phyloP scores from a whole-genome alignment of 2,113 vertebrate species.

The Jacana jacana region DNA sequence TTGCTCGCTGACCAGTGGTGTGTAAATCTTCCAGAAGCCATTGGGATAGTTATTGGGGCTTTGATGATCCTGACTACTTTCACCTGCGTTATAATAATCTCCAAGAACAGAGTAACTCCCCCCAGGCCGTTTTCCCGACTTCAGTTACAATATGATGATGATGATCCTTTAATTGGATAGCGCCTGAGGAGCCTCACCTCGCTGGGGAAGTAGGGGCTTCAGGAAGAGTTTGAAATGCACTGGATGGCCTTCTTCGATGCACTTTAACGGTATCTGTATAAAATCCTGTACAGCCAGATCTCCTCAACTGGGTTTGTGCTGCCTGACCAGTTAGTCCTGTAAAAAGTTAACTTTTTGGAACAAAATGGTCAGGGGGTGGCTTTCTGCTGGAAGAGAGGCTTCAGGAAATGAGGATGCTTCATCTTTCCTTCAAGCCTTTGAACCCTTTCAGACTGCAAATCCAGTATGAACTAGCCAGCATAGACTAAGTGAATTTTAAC shows the following conservation, averaged over 20 bases:
- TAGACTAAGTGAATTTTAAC: constrained; percentile 15
- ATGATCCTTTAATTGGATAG: constrained; percentile 82
- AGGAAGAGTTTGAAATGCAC: neutral
- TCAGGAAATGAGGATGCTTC: neutral
- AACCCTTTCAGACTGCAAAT: neutral
- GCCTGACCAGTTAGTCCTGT: neutral
- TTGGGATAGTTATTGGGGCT: constrained; percentile 82
- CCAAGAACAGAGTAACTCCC: constrained; percentile 53
- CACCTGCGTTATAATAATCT: constrained; percentile 78
- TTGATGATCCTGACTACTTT: constrained; percentile 80
- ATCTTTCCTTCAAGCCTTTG: constrained; percentile 1
- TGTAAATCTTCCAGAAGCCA: constrained; percentile 69
- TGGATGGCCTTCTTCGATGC: neutral
- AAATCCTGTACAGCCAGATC: constrained; percentile 8
- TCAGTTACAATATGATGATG: constrained; percentile 81
- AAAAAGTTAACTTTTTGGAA: neutral
- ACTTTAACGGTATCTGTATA: constrained; percentile 23
- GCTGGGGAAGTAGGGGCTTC: neutral
- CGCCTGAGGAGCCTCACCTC: rapidly evolving
- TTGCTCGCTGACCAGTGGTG: constrained; percentile 82
- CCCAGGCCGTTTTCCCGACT: constrained; percentile 80
- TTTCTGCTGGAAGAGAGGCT: neutral
- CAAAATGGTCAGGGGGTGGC: neutral
- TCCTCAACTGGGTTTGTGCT: neutral
- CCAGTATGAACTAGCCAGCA: neutral